Base-by-base conservation (phyloP, 1,140 invertebrate species). In the Scaptomyza hsui region DNA sequence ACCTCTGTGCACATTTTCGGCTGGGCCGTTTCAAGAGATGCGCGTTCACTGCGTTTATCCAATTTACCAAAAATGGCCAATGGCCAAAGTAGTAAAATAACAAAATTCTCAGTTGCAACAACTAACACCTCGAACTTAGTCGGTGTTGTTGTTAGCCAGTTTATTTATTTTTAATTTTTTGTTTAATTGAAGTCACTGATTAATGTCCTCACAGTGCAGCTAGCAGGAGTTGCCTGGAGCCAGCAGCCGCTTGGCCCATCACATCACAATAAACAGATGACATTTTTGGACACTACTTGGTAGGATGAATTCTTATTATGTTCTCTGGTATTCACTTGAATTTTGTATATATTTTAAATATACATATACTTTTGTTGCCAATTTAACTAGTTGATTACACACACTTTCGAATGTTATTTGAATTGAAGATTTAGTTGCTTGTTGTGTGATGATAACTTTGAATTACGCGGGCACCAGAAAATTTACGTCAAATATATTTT, bases 1-100 rank as follows among this genome's bases (percentile, higher is more conserved):
- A 88, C 82, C 82, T 88, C 82, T 63, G 82, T 88, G 82, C 82
- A 88, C 82, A 88, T 88, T 82, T 81, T 88, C 74, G 81, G 81
- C 81, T 81, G 77, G 42, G 81, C 81, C 82, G 82, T 89, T 55
- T 42, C 62, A 26, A 73, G 39, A 72, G 35, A 41, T 44, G 51
- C 55, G 49, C 5, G 52, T 72, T 86, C 45, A 81, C 77, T 81
- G 72, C 57, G 65, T 71, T 80, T 86, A 71, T 81, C 77, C 77
- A 81, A 81, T 71, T 57, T 73, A 59, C 41, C 42, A 35, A 57
- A 29, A 62, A 18, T 51, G 39, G 55, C 53, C 62, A 65, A 64
- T 47, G 59, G 48, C 57, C 59, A 32, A 32, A 44, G 42, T 21
- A 35, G 16, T 9, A 32, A 63, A 48, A 62, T 21, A 62, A 47